A percentile compares a stretch with the other conserved stretches of the same genome.
phyloP scores from a whole-genome alignment of 1,140 invertebrate genomes.

The Bombus confusus region DNA sequence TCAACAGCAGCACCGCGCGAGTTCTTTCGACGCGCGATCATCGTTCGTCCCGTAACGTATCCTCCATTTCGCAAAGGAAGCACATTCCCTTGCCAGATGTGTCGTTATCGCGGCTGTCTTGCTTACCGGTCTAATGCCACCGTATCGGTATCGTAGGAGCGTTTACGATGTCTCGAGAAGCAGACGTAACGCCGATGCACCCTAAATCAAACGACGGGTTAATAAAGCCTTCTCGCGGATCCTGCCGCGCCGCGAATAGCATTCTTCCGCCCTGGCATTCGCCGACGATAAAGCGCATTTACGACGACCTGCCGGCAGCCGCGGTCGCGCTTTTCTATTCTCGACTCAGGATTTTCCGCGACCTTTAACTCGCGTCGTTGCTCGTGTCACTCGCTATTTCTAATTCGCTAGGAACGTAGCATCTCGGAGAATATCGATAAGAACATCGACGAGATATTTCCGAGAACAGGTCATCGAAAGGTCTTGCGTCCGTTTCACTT shows the following conservation, averaged over 20 bases:
- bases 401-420: not conserved
- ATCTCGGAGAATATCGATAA: not conserved
- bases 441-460: not conserved
- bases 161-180: constrained; percentile 60
- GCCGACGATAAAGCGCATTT: constrained; percentile 63
- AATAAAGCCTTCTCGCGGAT: constrained; percentile 60
- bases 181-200: constrained; percentile 47
- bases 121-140: not conserved
- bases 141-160: constrained; percentile 30
- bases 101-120: constrained; percentile 22
- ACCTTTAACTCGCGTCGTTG: not conserved
- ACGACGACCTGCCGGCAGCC: constrained; percentile 47
- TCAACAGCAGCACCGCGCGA: not conserved
- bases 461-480: not conserved
- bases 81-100: not conserved
- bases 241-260: constrained; percentile 46
- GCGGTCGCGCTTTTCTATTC: constrained; percentile 51
- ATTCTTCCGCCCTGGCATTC: constrained; percentile 46
- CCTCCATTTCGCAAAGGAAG: not conserved
- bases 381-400: not conserved
- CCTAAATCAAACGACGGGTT: constrained; percentile 64
- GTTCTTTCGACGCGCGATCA: too few species aligned
- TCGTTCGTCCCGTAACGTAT: not conserved
- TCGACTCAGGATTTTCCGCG: constrained; percentile 40
- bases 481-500: not conserved